Percentiles rank a stretch among this genome's conserved stretches.
Evolutionary conservation across 1,140 invertebrate genomes (phyloP).

Genomic region (Uloborus diversus): DNA sequence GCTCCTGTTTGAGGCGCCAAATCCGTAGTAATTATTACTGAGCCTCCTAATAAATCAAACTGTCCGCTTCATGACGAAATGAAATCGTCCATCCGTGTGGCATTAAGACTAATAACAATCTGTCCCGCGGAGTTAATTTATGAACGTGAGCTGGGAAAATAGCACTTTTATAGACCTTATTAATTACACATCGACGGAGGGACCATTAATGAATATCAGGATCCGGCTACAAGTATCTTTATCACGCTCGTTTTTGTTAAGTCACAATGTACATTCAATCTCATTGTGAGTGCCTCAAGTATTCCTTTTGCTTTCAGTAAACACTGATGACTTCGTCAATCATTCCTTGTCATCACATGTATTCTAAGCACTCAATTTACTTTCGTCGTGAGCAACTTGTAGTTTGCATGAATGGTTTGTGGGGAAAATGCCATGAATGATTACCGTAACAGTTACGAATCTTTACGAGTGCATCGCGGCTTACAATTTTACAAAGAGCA

Average conservation of each 20-base stretch:
- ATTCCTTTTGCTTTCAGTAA: too few species aligned
- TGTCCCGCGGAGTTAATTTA: constrained; percentile 39
- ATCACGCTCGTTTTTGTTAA: constrained; percentile 10
- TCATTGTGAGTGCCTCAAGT: too few species aligned
- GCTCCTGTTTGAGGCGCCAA: constrained; percentile 23
- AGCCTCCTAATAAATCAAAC: constrained; percentile 37
- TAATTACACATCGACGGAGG: constrained; percentile 39
- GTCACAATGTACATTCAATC: too few species aligned
- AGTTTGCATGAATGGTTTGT: too few species aligned
- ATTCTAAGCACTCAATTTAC: too few species aligned
- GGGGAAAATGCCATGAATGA: too few species aligned
- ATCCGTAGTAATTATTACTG: background rate
- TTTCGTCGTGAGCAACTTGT: too few species aligned
- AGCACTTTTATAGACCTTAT: constrained; percentile 43
- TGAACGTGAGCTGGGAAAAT: constrained; percentile 35
- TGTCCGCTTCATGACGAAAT: constrained; percentile 38
- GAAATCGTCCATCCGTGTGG: constrained; percentile 30
- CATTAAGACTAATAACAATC: constrained; percentile 41
- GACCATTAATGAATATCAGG: constrained; percentile 31
- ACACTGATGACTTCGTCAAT: too few species aligned
- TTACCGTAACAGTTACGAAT: too few species aligned
- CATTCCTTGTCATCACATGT: too few species aligned
- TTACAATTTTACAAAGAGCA: too few species aligned
- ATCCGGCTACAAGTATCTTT: constrained; percentile 23
- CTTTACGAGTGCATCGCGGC: too few species aligned